A percentile compares a stretch with the other conserved stretches of the same genome.
Conservation (phyloP, 2,888 invertebrate genomes). For the Dasypogon diadema region DNA sequence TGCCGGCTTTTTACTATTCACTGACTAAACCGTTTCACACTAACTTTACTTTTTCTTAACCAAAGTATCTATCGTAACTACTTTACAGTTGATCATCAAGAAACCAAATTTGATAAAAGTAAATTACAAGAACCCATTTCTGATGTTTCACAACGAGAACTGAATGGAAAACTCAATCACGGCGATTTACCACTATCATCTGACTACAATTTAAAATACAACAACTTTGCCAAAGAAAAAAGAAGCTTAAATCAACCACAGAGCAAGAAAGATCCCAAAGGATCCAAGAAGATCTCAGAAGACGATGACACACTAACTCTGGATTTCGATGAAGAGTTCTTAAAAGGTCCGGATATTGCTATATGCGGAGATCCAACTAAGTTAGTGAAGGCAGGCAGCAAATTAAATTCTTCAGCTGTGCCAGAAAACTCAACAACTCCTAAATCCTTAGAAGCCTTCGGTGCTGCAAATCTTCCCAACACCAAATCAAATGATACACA, state of each 20-base stretch:
- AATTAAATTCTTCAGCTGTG: background rate
- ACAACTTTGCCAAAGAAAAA: background rate
- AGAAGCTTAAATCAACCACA: background rate
- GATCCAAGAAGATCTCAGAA: background rate
- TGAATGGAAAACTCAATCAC: background rate
- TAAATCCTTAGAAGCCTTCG: background rate
- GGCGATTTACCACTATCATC: background rate
- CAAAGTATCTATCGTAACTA: too few relatives aligned
- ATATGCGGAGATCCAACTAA: background rate
- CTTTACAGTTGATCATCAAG: background rate
- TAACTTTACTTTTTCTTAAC: too few relatives aligned
- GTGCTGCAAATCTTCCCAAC: background rate
- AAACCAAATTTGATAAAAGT: background rate
- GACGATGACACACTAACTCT: background rate
- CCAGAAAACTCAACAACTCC: background rate
- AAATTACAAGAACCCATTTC: background rate
- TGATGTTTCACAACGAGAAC: background rate
- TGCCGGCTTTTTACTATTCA: too few relatives aligned
- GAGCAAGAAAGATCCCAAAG: background rate
- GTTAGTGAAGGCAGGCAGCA: background rate
- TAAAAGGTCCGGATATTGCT: background rate
- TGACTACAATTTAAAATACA: background rate
- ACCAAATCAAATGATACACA: background rate
- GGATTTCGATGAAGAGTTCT: background rate
- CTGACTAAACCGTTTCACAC: too few relatives aligned